Conservation (phyloP, 1,140 invertebrate species). For the Gonioctena quinquepunctata region DNA sequence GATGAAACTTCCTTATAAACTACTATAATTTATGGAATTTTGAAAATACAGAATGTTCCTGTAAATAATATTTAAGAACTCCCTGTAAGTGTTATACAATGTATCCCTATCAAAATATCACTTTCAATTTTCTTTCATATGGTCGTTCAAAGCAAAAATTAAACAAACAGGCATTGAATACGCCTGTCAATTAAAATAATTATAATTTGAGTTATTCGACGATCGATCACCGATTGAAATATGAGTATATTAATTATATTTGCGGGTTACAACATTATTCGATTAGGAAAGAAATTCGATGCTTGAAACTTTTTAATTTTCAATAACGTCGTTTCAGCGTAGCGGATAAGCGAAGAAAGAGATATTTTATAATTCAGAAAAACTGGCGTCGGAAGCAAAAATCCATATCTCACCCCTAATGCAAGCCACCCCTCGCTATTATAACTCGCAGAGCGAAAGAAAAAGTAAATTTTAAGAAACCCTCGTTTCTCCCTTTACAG, state of each 20-base stretch:
- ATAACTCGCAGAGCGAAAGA: slow-evolving; percentile 56
- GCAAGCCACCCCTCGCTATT: slow-evolving; percentile 43
- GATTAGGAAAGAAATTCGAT: not conserved
- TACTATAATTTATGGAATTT: too few species aligned
- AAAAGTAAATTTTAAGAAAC: slow-evolving; percentile 58
- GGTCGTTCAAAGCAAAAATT: too few species aligned
- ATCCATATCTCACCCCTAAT: slow-evolving; percentile 54
- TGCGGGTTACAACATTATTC: not conserved
- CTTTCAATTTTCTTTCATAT: too few species aligned
- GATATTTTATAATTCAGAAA: slow-evolving; percentile 56
- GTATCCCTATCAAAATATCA: too few species aligned
- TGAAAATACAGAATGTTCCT: too few species aligned
- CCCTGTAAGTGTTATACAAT: too few species aligned
- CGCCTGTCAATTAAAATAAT: too few species aligned
- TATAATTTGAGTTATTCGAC: slow-evolving; percentile 6
- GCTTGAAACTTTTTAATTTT: slow-evolving; percentile 33
- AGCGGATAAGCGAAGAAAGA: slow-evolving; percentile 28
- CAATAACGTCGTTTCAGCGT: slow-evolving; percentile 29
- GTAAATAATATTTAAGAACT: too few species aligned
- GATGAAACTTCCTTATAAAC: too few species aligned
- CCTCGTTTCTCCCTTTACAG: slow-evolving; percentile 48
- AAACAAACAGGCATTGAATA: too few species aligned
- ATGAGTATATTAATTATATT: slow-evolving; percentile 12
- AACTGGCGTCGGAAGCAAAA: slow-evolving; percentile 53
- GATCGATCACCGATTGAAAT: slow-evolving; percentile 14